A percentile compares a stretch with the other conserved stretches of the same genome.
These are phyloP conservation scores for Archips xylosteana DNA, from an alignment of 2,888 invertebrate genomes.

Conservation along the genomic window DNA sequence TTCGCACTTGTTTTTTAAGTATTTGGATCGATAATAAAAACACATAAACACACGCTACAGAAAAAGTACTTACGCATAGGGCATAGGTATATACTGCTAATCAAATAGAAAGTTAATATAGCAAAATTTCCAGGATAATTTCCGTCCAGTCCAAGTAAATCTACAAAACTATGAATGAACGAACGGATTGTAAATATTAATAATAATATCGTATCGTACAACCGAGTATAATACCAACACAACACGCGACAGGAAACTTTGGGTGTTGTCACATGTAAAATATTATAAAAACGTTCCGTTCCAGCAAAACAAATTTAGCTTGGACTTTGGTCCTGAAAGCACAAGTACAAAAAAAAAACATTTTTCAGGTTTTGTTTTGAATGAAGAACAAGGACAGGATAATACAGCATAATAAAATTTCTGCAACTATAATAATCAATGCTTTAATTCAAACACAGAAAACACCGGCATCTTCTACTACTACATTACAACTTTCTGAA, in stretches of 20 bases:
- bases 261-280: not conserved
- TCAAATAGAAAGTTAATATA: not conserved
- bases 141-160: no score
- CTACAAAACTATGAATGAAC: no score
- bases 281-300: not conserved
- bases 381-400: no score
- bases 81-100: not conserved
- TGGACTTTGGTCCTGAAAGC: no score
- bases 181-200: no score
- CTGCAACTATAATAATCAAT: not conserved
- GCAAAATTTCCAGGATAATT: no score
- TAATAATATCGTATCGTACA: no score
- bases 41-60: not conserved
- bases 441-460: conserved; percentile 58
- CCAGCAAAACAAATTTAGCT: not conserved
- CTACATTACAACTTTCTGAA: conserved; percentile 66
- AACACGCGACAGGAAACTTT: not conserved
- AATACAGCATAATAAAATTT: not conserved
- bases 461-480: conserved; percentile 67
- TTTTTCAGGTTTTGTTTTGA: no score
- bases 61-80: not conserved
- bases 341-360: no score
- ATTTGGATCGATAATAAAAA: not conserved
- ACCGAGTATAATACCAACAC: no score
- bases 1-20: not conserved